phyloP scores from a whole-genome alignment of 2,797 vertebrate genomes.

The Columba guinea region DNA sequence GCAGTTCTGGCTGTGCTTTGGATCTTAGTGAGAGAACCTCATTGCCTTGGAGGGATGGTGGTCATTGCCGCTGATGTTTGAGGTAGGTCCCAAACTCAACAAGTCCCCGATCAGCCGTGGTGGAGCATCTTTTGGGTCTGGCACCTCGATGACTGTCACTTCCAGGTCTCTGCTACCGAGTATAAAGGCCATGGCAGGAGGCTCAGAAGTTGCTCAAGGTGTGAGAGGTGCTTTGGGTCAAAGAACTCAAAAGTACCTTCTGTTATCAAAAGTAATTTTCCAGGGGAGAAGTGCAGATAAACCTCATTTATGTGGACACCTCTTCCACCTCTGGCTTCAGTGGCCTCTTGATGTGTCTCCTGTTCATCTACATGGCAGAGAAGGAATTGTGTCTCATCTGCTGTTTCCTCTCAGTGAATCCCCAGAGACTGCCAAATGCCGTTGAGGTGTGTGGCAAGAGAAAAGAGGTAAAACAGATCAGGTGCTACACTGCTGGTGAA shows the following conservation, averaged over 20 bases:
- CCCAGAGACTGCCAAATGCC: neutral
- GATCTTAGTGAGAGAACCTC: neutral
- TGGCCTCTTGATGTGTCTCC: neutral
- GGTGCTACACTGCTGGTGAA: neutral
- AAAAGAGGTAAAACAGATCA: neutral
- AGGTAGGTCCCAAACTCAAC: neutral
- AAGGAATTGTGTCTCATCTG: neutral
- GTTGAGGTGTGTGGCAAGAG: neutral
- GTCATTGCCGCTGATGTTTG: neutral
- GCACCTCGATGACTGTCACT: neutral
- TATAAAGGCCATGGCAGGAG: neutral
- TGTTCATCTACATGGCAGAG: neutral
- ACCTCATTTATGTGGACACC: neutral
- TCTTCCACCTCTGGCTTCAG: neutral
- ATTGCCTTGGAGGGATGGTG: neutral
- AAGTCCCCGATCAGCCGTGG: neutral
- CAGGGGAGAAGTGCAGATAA: neutral
- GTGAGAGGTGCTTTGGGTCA: neutral
- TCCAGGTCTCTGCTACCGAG: neutral
- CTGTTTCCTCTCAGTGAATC: neutral
- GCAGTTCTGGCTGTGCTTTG: neutral
- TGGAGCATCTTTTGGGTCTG: neutral
- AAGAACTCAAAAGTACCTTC: neutral
- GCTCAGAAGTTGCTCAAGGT: neutral
- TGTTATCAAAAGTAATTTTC: neutral